Evolutionary conservation across 2,797 vertebrate genomes (phyloP).

Genomic region (Spea hammondii): DNA sequence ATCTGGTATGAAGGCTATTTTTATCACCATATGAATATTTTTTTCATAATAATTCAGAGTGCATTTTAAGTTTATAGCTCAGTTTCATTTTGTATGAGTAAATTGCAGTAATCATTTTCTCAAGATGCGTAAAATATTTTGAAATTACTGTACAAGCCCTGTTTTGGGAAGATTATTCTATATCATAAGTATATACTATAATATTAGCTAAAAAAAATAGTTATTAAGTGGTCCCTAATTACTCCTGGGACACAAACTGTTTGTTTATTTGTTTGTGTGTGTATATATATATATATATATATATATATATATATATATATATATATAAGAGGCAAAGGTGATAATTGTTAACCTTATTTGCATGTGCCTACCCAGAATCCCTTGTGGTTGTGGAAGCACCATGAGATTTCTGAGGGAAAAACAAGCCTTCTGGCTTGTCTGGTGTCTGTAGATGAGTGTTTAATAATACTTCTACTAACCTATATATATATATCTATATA

Average conservation of each 20-base stretch:
- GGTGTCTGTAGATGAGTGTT: no score
- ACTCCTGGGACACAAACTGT: no score
- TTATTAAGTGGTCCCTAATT: no score
- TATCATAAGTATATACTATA: neutral
- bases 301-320: conserved; percentile 4
- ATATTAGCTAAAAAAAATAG: neutral
- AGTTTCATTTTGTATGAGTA: conserved; percentile 6
- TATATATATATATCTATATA: neutral
- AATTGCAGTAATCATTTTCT: conserved; percentile 14
- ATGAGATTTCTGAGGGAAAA: no score
- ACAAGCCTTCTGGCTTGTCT: no score
- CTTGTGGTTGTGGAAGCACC: no score
- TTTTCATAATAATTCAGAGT: conserved; percentile 17
- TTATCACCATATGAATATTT: conserved; percentile 34
- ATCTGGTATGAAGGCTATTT: conserved; percentile 33
- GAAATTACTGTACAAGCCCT: neutral
- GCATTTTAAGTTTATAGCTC: conserved; percentile 11
- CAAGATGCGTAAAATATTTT: neutral
- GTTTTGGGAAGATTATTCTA: neutral
- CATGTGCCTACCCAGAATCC: no score
- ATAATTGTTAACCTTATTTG: no score
- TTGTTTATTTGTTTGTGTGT: no score
- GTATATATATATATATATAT: neutral
- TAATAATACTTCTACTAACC: no score
- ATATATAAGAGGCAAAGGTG: neutral